Conservation (phyloP, 2,888 invertebrate genomes). For the Agrotis ipsilon region DNA sequence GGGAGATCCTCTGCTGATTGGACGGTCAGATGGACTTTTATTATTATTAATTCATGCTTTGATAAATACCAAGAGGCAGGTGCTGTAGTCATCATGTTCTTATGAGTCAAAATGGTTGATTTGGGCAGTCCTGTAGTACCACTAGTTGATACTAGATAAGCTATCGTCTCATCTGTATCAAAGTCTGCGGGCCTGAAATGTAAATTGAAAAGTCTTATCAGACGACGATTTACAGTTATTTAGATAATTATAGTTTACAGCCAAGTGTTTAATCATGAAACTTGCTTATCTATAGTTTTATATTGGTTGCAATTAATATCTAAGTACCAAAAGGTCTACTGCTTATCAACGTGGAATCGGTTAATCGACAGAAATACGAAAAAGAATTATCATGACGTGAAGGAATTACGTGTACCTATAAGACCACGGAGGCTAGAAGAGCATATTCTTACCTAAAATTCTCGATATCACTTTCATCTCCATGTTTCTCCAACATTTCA, state of each 20-base stretch:
- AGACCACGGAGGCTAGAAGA: neutral
- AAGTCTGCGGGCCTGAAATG: slow-evolving; percentile 70
- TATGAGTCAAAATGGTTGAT: slow-evolving; percentile 68
- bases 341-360: too few relatives aligned
- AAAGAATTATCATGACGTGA: neutral
- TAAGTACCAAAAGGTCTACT: neutral
- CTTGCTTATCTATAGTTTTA: slow-evolving; percentile 1
- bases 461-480: slow-evolving; percentile 53
- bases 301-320: neutral
- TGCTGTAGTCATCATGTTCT: slow-evolving; percentile 51
- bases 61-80: slow-evolving; percentile 63
- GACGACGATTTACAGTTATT: neutral
- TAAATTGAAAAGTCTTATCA: neutral
- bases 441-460: slow-evolving; percentile 70
- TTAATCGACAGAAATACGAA: too few relatives aligned
- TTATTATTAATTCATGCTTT: too few relatives aligned
- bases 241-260: slow-evolving; percentile 5
- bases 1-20: too few relatives aligned
- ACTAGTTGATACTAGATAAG: slow-evolving; percentile 70
- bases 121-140: slow-evolving; percentile 77
- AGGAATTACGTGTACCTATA: neutral
- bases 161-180: slow-evolving; percentile 68
- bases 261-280: neutral
- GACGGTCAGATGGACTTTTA: too few relatives aligned
- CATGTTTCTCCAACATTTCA: slow-evolving; percentile 68